Evolutionary conservation across 2,797 vertebrate genomes (phyloP).

Genomic region (Mormyrus hasselquistii): DNA sequence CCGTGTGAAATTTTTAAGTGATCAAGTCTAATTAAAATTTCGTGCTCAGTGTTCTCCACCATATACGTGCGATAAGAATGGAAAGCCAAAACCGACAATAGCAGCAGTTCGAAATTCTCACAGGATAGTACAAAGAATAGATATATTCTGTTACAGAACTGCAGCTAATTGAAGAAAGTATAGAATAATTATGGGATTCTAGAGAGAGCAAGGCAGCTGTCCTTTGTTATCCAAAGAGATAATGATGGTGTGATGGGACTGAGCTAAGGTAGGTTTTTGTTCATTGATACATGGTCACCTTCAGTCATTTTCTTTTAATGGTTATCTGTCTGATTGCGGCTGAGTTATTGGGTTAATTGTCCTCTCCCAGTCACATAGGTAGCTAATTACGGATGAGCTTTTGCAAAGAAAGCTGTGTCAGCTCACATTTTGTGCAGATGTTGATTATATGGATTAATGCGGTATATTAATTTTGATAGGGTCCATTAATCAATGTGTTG

Average conservation of each 20-base stretch:
- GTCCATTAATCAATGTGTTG: neutral
- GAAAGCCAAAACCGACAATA: neutral
- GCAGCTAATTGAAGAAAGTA: neutral
- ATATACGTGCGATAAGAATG: neutral
- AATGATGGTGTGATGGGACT: neutral
- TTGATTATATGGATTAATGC: conserved; percentile 10
- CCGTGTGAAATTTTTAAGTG: neutral
- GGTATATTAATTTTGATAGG: conserved; percentile 16
- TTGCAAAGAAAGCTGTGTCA: neutral
- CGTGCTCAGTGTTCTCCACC: neutral
- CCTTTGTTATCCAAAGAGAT: conserved; percentile 10
- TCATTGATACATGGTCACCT: neutral
- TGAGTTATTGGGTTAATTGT: conserved; percentile 13
- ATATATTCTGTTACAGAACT: neutral
- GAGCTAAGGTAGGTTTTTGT: neutral
- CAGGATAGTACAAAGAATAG: neutral
- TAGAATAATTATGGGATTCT: neutral
- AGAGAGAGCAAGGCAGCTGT: neutral
- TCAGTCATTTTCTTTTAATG: neutral
- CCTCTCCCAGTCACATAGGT: neutral
- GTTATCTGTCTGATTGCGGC: neutral
- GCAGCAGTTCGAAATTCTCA: conserved; percentile 6
- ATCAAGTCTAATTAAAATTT: neutral
- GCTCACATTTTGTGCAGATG: neutral
- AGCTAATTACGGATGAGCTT: neutral